These are phyloP conservation scores for Platyura marginata DNA, from an alignment of 1,140 invertebrate genomes.

Conservation along the genomic window DNA sequence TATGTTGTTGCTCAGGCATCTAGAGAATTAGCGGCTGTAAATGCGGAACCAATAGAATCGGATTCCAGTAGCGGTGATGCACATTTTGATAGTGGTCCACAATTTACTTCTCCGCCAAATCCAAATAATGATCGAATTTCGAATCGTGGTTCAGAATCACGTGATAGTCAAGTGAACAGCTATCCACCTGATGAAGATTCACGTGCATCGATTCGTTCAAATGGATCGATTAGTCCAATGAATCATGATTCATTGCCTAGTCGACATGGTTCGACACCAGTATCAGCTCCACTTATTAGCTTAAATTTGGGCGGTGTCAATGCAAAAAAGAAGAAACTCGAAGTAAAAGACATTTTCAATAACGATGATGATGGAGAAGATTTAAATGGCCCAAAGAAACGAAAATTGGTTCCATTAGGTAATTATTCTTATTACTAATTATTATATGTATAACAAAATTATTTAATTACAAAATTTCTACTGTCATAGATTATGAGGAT, in stretches of 20 bases:
- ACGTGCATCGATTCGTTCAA: constrained; percentile 1
- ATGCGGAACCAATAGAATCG: constrained; percentile 47
- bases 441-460: no score
- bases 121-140: constrained; percentile 9
- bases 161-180: constrained; percentile 10
- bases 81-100: constrained; percentile 8
- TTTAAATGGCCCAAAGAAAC: constrained; percentile 42
- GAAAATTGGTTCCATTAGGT: constrained; percentile 71
- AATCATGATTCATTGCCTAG: constrained; percentile 3
- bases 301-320: constrained; percentile 17
- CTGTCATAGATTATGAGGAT: constrained; percentile 40
- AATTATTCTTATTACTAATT: no score
- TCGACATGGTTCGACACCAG: constrained; percentile 9
- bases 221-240: constrained; percentile 1
- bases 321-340: constrained; percentile 53
- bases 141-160: constrained; percentile 16
- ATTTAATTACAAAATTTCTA: not conserved
- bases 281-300: constrained; percentile 18
- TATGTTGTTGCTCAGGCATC: constrained; percentile 29
- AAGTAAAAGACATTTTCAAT: constrained; percentile 80
- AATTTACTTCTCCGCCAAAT: constrained; percentile 6
- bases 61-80: constrained; percentile 28
- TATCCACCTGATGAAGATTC: constrained; percentile 3
- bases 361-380: constrained; percentile 73
- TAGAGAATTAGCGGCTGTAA: constrained; percentile 35